A percentile compares a stretch with the other conserved stretches of the same genome.
phyloP scores from a whole-genome alignment of 2,113 vertebrate species.

The Haliaeetus leucogaster region DNA sequence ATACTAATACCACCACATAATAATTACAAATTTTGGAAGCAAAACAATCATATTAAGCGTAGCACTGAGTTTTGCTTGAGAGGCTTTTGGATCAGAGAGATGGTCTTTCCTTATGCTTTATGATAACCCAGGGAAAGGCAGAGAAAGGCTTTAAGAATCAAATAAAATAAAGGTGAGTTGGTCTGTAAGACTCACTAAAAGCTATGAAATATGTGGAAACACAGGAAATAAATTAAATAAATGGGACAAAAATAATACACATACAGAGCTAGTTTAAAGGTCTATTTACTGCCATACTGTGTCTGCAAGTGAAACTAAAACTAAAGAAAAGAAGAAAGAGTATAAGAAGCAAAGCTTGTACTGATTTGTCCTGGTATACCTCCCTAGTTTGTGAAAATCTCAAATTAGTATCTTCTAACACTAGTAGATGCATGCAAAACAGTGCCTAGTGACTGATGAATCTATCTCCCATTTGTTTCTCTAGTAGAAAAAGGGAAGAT shows the following conservation, averaged over 20 bases:
- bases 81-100: background rate
- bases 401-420: background rate
- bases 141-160: background rate
- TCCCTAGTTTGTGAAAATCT: background rate
- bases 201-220: background rate
- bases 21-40: background rate
- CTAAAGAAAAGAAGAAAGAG: background rate
- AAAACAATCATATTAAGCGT: background rate
- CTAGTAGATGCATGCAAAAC: background rate
- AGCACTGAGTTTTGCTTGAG: background rate
- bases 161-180: background rate
- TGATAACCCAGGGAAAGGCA: background rate
- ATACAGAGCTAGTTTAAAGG: background rate
- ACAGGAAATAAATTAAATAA: background rate
- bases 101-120: background rate
- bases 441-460: background rate
- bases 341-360: background rate
- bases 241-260: background rate
- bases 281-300: background rate
- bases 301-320: background rate
- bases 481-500: background rate
- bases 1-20: background rate
- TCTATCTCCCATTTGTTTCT: rapidly evolving
- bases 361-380: background rate
- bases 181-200: background rate